These are phyloP conservation scores for Stomatorhinus ivindoensis DNA, from an alignment of 2,113 vertebrate species.

Conservation along the genomic window DNA sequence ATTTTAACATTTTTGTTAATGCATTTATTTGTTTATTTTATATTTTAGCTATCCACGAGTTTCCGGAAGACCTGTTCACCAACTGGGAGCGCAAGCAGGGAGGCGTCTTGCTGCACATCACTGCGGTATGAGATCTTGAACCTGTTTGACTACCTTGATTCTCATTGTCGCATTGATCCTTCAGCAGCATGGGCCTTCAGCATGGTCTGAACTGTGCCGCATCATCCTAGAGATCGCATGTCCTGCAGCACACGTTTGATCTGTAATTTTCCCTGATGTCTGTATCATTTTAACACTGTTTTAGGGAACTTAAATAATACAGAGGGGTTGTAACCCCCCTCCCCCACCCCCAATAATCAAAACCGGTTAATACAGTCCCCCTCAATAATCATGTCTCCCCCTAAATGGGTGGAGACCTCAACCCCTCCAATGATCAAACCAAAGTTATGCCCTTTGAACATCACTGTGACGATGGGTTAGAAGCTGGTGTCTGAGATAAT, in stretches of 20 bases:
- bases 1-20: not conserved
- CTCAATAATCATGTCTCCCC: too few relatives aligned
- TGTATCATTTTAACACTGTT: not conserved
- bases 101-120: conserved; percentile 72
- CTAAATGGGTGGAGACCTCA: too few relatives aligned
- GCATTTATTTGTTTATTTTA: conserved; percentile 24
- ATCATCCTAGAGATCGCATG: not conserved
- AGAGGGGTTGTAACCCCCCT: not conserved
- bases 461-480: not conserved
- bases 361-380: too few relatives aligned
- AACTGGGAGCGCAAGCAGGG: conserved; percentile 67
- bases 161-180: not conserved
- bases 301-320: not conserved
- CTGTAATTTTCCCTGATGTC: not conserved
- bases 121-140: conserved; percentile 58
- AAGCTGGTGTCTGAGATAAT: not conserved
- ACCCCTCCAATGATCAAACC: too few relatives aligned
- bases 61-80: conserved; percentile 76
- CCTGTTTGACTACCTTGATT: not conserved
- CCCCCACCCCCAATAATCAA: too few relatives aligned
- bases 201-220: not conserved
- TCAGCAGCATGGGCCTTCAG: not conserved
- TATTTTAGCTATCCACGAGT: conserved; percentile 75
- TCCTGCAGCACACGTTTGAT: not conserved
- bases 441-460: not conserved